Conservation (phyloP, 2,113 vertebrate species). For the Corynorhinus townsendii region DNA sequence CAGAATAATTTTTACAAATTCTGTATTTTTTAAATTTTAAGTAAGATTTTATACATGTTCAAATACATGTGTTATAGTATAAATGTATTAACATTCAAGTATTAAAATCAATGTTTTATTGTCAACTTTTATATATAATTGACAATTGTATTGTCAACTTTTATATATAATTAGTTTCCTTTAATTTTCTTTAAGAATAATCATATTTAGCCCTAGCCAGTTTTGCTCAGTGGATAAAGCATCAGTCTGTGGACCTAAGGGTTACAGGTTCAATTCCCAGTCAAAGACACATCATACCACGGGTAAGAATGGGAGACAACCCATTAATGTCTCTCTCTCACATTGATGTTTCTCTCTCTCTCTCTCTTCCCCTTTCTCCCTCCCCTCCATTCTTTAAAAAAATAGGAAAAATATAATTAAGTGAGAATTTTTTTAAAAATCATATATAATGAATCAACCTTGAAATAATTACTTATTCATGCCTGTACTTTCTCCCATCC, state of each 20-base stretch:
- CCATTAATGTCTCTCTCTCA: no score
- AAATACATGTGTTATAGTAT: background rate
- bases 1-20: background rate
- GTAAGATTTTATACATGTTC: background rate
- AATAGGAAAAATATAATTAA: no score
- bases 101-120: constrained; percentile 1
- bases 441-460: constrained; percentile 33
- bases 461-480: constrained; percentile 39
- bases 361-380: no score
- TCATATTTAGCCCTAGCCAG: background rate
- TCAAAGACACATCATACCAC: no score
- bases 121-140: constrained; percentile 53
- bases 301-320: no score
- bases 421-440: background rate
- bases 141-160: constrained; percentile 59
- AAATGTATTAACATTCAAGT: background rate
- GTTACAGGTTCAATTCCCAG: no score
- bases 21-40: background rate
- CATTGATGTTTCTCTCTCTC: no score
- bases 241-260: no score
- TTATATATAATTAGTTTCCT: constrained; percentile 46
- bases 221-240: no score
- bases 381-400: no score
- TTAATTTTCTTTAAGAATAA: constrained; percentile 53
- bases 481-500: constrained; percentile 46